Evolutionary conservation across 2,888 invertebrate genomes (phyloP).

Genomic region (Drosophila longiperda): DNA sequence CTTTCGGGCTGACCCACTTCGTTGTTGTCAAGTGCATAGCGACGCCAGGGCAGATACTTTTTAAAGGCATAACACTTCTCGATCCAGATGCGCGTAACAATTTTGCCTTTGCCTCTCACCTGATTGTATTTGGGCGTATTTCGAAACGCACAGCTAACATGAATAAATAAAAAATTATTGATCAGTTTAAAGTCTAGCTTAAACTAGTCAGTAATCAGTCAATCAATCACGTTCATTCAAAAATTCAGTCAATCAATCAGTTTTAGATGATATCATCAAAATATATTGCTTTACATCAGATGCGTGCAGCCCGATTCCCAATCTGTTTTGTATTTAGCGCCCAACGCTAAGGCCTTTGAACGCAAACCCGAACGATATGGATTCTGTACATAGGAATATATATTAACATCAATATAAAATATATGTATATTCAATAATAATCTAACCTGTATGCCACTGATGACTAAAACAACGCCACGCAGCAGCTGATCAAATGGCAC

Average conservation of each 20-base stretch:
- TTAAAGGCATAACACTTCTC: constrained; percentile 87
- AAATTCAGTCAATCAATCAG: not conserved
- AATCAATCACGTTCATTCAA: not conserved
- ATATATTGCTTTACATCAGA: constrained; percentile 89
- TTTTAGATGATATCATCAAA: not conserved
- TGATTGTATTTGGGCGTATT: constrained; percentile 95
- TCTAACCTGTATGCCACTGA: constrained; percentile 90
- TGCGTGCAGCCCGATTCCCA: constrained; percentile 93
- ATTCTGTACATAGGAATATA: constrained; percentile 86
- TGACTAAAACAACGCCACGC: constrained; percentile 89
- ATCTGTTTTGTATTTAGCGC: constrained; percentile 91
- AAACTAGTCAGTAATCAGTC: not conserved
- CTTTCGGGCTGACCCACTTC: constrained; percentile 79
- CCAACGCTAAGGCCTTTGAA: constrained; percentile 90
- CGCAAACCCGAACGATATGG: constrained; percentile 90
- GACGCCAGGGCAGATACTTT: constrained; percentile 85
- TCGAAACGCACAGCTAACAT: constrained; percentile 92
- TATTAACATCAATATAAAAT: not conserved
- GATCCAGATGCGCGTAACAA: constrained; percentile 91
- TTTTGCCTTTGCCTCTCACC: constrained; percentile 88
- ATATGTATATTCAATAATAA: no score
- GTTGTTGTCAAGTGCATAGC: constrained; percentile 80
- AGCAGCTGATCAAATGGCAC: constrained; percentile 88
- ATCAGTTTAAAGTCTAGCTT: not conserved
- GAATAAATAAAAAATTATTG: not conserved